Base-by-base conservation (phyloP, 2,888 invertebrate species). In the Amphimallon solstitiale region DNA sequence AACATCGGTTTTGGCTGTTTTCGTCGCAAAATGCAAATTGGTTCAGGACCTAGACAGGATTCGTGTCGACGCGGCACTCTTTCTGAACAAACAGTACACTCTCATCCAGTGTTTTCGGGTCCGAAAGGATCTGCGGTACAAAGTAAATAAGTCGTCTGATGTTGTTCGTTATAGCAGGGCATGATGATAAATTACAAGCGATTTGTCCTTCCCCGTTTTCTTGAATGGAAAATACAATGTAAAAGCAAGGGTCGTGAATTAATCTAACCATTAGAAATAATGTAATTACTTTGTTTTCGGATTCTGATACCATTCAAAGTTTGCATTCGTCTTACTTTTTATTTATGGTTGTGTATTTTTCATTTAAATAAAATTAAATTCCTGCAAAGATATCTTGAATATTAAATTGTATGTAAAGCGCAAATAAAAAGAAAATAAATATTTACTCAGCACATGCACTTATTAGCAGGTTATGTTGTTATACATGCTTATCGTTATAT, bases 1-100 rank as follows among this genome's bases (percentile, higher is more conserved):
- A 56, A 56, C 40, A 23, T 29, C 56, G 56, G 21, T 56, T 56
- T 23, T 40, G n/a, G 40, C 40, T 40, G 56, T 56, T 56, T 56
- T 56, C 56, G 56, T 56, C 56, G 56, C 56, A 56, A 56, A 56
- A 56, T 56, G 56, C 43, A 56, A 56, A 56, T 56, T 40, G 40
- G 40, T 21, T 14, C 23, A 34, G 15, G 51, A 14, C 9, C n/a
- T 2, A n/a, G 56, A 43, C 56, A n/a, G 40, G 23, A 21, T 23
- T 19, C 21, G 40, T 56, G 56, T 40, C 56, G 56, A 56, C 56
- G 56, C 14, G 40, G 56, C 56, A 56, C 56, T 40, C 40, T 56
- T 56, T 40, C 40, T 40, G 14, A 14, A 56, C 38, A 38, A 56
- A 56, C 56, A 56, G 35, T 12, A 17, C 52, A 17, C 23, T 38